A percentile compares a stretch with the other conserved stretches of the same genome.
phyloP scores from a whole-genome alignment of 1,140 invertebrate genomes.

The Trichonephila inaurata region DNA sequence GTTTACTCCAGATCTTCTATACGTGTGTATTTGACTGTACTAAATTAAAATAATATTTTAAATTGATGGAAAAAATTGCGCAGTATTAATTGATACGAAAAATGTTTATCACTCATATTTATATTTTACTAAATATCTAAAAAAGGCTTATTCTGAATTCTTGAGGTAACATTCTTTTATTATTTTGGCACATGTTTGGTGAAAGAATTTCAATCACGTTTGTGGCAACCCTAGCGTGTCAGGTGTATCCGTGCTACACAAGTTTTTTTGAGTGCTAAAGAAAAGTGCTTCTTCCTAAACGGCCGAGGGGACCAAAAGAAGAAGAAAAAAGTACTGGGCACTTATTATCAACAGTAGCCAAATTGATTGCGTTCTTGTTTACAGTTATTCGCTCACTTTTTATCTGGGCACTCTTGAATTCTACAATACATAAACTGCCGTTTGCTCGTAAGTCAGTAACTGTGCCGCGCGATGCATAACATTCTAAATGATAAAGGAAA shows the following conservation, averaged over 20 bases:
- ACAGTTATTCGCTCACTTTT: slow-evolving; percentile 49
- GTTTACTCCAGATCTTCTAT: no score
- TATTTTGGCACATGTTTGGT: neutral
- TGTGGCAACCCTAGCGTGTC: slow-evolving; percentile 23
- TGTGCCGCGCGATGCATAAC: neutral
- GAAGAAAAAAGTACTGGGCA: neutral
- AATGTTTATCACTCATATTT: no score
- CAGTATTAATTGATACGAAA: no score
- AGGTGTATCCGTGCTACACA: slow-evolving; percentile 26
- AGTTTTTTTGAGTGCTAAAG: slow-evolving; percentile 42
- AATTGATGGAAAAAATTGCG: no score
- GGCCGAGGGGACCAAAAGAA: neutral
- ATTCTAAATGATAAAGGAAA: neutral
- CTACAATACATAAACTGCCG: neutral
- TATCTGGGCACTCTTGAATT: slow-evolving; percentile 8
- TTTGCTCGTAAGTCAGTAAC: neutral
- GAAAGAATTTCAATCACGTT: slow-evolving; percentile 12
- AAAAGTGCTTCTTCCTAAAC: slow-evolving; percentile 48
- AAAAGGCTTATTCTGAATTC: no score
- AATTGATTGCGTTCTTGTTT: slow-evolving; percentile 68
- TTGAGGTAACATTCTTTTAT: neutral
- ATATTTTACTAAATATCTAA: no score
- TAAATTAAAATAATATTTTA: no score
- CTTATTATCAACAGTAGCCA: slow-evolving; percentile 66
- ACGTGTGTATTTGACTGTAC: no score